Base-by-base conservation (phyloP, 2,888 invertebrate genomes). In the Anagyrus pseudococci region DNA sequence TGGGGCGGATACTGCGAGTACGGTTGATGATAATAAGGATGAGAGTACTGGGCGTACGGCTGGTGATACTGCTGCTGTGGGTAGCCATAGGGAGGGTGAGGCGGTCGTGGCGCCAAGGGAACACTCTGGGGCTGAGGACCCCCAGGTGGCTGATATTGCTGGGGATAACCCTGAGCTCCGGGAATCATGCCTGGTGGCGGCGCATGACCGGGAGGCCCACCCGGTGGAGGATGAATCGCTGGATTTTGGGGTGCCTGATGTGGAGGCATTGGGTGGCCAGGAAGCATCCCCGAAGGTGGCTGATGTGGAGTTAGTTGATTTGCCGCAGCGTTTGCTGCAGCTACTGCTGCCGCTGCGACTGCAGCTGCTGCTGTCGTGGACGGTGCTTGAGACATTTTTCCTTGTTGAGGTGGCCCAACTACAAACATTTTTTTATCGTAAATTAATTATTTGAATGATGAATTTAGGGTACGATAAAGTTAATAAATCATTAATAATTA, bases 1-100 rank as follows among this genome's bases (percentile, higher is more conserved):
- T 85, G 85, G 0, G 85, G 84, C 15, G 85, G 83, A 74, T 85
- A 85, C 62, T 85, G 85, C 13, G 84, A 82, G 70, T 84, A 84
- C 0, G 83, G 83, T 62, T 84, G 84, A 72, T 83, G 83, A 69
- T 84, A 84, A 64, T 83, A 84, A 0, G 83, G 82, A 71, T 84
- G 84, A 2, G 83, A 81, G 43, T 84, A 84, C 64, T 83, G 83
- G 81, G 59, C 70, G 74, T 83, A 83, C 2, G 82, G 81, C 67
- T 82, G 82, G 68, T 83, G 84, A 68, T 83, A 83, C 4, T 80
- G 77, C 71, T 83, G 83, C 52, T 83, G 83, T 7, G 83, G 82
- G 62, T 84, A 84, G 0, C 81, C 78, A 60, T 84, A 84, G 1
- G 4, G 80, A 0, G 84, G 84, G 77, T 85, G 85, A 0, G 85